Evolutionary conservation across 2,113 vertebrate species (phyloP).

Genomic region (Myrmophylax atrothorax): DNA sequence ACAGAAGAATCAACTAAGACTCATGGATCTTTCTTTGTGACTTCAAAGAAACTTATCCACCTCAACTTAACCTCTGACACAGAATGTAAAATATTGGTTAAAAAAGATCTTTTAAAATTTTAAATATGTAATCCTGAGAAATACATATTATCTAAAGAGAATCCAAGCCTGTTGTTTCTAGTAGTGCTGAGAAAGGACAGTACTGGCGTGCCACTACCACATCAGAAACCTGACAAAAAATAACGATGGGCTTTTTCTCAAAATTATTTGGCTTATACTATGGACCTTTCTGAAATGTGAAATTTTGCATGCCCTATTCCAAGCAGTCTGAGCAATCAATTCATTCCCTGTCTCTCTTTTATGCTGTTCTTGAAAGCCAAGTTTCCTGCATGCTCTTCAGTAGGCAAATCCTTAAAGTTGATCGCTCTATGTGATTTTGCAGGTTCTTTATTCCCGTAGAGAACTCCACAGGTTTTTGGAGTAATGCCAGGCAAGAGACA

Average conservation of each 20-base stretch:
- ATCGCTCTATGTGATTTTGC: conserved; percentile 31
- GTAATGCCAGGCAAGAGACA: conserved; percentile 43
- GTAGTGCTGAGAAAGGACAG: background rate
- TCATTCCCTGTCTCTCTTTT: background rate
- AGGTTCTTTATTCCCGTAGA: conserved; percentile 21
- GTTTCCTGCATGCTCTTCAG: background rate
- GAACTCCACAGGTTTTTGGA: conserved; percentile 30
- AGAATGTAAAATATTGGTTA: background rate
- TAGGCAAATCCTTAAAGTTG: background rate
- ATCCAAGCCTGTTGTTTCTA: background rate
- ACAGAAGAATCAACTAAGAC: background rate
- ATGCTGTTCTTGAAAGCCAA: background rate
- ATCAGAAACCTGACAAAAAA: background rate
- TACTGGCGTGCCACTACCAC: background rate
- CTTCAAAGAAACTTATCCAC: background rate
- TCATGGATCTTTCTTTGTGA: background rate
- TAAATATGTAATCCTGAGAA: background rate
- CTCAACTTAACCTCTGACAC: background rate
- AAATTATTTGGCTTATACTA: background rate
- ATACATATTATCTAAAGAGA: background rate
- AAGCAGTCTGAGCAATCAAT: background rate
- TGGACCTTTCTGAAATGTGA: background rate
- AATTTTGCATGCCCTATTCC: background rate
- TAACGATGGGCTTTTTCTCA: background rate
- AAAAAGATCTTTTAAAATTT: background rate